A percentile compares a stretch with the other conserved stretches of the same genome.
These are phyloP conservation scores for Euborellia annulipes DNA, from an alignment of 1,140 invertebrate genomes.

Conservation along the genomic window DNA sequence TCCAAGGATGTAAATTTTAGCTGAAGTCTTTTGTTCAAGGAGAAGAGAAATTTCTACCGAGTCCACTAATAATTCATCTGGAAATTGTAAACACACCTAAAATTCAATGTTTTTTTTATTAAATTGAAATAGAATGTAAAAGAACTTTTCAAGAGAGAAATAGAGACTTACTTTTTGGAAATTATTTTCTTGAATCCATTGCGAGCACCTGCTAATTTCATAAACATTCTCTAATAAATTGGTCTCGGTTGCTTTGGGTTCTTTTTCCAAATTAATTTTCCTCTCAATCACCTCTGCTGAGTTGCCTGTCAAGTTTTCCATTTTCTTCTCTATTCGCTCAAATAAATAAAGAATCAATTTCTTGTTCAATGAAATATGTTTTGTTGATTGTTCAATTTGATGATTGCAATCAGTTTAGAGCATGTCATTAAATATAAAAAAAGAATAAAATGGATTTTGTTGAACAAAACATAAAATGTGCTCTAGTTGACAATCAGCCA, in stretches of 20 bases:
- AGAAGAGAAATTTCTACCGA: slow-evolving; percentile 47
- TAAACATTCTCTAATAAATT: slow-evolving; percentile 21
- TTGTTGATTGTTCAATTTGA: too few species aligned
- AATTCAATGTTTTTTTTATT: slow-evolving; percentile 12
- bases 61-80: slow-evolving; percentile 59
- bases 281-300: too few species aligned
- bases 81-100: slow-evolving; percentile 82
- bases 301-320: too few species aligned
- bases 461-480: too few species aligned
- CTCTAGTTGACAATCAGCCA: too few species aligned
- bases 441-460: too few species aligned
- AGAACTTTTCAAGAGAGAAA: slow-evolving; percentile 12
- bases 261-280: background rate
- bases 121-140: slow-evolving; percentile 6
- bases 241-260: background rate
- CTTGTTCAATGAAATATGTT: too few species aligned
- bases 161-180: slow-evolving; percentile 42
- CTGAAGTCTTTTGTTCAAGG: slow-evolving; percentile 39
- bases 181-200: slow-evolving; percentile 49
- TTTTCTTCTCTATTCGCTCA: too few species aligned
- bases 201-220: slow-evolving; percentile 35
- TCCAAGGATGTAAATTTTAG: slow-evolving; percentile 67
- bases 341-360: too few species aligned
- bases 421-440: too few species aligned
- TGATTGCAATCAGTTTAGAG: too few species aligned